These are phyloP conservation scores for Ploceus nigricollis DNA, from an alignment of 2,113 vertebrate species.

Conservation along the genomic window DNA sequence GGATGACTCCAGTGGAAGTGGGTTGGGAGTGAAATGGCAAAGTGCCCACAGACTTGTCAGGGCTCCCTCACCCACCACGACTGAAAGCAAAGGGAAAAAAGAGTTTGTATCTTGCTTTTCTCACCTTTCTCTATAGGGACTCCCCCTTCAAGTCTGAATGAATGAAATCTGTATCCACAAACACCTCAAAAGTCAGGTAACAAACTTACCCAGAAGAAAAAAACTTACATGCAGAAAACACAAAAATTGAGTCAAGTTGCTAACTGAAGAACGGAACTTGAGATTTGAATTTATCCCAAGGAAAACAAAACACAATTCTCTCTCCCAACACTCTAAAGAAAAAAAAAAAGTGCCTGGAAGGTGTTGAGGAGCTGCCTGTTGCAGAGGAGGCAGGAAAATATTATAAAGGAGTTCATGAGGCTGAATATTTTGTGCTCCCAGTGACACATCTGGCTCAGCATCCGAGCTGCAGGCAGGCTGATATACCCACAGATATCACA, in stretches of 20 bases:
- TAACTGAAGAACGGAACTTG: fast-evolving
- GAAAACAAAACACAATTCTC: neutral
- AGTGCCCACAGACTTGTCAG: neutral
- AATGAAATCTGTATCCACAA: neutral
- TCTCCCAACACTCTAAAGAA: neutral
- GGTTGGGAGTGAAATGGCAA: neutral
- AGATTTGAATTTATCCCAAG: neutral
- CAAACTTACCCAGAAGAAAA: neutral
- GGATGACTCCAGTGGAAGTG: neutral
- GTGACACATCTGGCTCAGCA: neutral
- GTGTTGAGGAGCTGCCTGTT: neutral
- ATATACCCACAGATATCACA: neutral
- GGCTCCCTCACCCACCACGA: neutral
- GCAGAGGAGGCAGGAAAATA: conserved; percentile 8
- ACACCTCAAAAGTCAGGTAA: neutral
- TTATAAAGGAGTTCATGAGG: neutral
- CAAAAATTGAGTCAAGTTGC: neutral
- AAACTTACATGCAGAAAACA: neutral
- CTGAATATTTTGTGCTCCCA: neutral
- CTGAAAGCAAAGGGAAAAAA: neutral
- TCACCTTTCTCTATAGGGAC: neutral
- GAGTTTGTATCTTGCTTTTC: neutral
- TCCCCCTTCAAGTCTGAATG: neutral
- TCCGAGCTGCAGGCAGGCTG: neutral
- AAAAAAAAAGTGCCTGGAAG: neutral